phyloP scores from a whole-genome alignment of 2,797 vertebrate species.

The Chelon auratus region DNA sequence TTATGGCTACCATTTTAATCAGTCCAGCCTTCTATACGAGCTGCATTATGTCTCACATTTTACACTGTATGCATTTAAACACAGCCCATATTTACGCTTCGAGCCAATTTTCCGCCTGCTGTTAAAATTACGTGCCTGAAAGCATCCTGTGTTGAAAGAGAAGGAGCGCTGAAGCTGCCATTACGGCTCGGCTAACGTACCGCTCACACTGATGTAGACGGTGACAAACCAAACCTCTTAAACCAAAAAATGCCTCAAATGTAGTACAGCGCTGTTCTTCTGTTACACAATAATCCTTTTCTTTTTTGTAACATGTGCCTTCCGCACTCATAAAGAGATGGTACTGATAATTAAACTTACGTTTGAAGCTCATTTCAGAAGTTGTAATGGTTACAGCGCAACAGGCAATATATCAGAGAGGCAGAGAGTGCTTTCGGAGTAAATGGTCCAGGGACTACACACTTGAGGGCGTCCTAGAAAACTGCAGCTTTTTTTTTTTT shows the following conservation, averaged over 20 bases:
- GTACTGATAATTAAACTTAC: background rate
- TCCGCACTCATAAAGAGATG: too few relatives aligned
- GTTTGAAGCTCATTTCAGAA: background rate
- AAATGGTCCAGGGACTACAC: too few relatives aligned
- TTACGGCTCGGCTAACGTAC: background rate
- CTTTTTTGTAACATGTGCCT: too few relatives aligned
- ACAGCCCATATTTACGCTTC: background rate
- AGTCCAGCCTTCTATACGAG: background rate
- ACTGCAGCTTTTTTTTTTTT: too few relatives aligned
- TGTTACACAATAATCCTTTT: too few relatives aligned
- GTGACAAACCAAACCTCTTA: too few relatives aligned
- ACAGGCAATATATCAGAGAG: background rate
- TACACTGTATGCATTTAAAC: background rate
- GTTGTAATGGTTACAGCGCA: background rate
- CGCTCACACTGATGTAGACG: too few relatives aligned
- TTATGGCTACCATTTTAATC: background rate
- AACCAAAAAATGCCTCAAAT: too few relatives aligned
- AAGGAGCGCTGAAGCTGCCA: background rate
- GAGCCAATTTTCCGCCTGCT: background rate
- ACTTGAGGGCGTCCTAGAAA: too few relatives aligned
- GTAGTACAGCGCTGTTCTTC: too few relatives aligned
- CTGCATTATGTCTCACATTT: fast-evolving
- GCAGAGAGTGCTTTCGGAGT: too few relatives aligned
- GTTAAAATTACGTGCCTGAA: too few relatives aligned
- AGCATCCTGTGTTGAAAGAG: background rate